Evolutionary conservation across 1,140 invertebrate genomes (phyloP).

Genomic region (Gryllus bimaculatus): DNA sequence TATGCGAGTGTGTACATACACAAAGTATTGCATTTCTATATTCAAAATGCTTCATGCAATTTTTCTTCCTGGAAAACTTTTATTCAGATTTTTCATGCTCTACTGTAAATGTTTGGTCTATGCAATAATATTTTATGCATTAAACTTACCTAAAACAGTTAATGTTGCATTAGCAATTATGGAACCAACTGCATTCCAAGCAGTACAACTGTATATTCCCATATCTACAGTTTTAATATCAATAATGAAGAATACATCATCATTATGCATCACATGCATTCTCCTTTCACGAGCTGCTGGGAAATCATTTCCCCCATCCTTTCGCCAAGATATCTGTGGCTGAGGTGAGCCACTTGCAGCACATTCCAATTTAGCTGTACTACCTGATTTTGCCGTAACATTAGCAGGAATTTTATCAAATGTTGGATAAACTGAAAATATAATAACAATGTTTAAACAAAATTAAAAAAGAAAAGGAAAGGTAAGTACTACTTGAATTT

Average conservation of each 20-base stretch:
- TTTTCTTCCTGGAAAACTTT: no score
- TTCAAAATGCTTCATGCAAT: no score
- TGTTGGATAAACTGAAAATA: conserved; percentile 63
- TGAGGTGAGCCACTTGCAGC: conserved; percentile 78
- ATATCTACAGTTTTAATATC: conserved; percentile 79
- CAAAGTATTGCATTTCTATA: no score
- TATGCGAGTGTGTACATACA: no score
- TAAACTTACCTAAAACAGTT: conserved; percentile 58
- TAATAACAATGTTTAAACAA: conserved; percentile 22
- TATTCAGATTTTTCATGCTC: no score
- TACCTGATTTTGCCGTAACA: conserved; percentile 72
- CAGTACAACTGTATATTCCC: conserved; percentile 89
- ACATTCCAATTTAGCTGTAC: conserved; percentile 82
- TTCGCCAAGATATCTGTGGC: conserved; percentile 85
- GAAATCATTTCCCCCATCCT: conserved; percentile 91
- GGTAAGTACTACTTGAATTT: no score
- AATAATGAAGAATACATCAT: conserved; percentile 86
- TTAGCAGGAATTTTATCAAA: conserved; percentile 80
- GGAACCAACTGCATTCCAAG: conserved; percentile 77
- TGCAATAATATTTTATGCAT: no score
- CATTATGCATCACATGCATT: conserved; percentile 84
- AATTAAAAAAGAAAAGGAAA: neutral
- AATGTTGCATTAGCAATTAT: conserved; percentile 83
- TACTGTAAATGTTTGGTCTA: no score
- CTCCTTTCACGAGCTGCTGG: conserved; percentile 86